These are phyloP conservation scores for Ramazzottius varieornatus DNA, from an alignment of 2,888 invertebrate genomes.

Conservation along the genomic window DNA sequence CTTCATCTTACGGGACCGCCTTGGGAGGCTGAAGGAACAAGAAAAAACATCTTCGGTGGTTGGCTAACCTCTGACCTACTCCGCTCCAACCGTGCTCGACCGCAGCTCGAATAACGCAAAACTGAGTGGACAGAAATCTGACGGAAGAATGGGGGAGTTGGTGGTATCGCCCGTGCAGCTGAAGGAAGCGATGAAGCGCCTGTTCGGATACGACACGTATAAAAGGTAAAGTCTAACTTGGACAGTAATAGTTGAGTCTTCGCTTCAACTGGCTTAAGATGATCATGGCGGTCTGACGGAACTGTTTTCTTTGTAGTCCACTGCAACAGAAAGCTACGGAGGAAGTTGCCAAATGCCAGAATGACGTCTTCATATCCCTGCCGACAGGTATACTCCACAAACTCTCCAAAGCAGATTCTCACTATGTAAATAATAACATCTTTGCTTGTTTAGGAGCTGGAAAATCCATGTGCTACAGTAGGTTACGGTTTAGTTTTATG, in stretches of 20 bases:
- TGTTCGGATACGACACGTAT: neutral
- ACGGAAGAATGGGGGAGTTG: neutral
- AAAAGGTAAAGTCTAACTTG: neutral
- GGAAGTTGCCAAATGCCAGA: conserved; percentile 20
- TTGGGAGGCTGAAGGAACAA: no score
- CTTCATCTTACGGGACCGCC: no score
- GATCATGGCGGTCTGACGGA: no score
- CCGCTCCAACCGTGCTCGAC: no score
- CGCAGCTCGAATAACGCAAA: no score
- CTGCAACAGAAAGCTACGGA: neutral
- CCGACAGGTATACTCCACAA: conserved; percentile 48
- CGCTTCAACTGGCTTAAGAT: neutral
- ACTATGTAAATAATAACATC: neutral
- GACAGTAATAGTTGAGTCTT: neutral
- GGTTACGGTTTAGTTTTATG: neutral
- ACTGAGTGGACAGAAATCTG: no score
- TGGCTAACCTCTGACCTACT: no score
- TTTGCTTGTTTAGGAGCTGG: conserved; percentile 32
- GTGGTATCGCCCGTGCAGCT: neutral
- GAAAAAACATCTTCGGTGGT: no score
- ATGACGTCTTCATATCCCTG: conserved; percentile 86
- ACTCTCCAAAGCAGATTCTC: no score
- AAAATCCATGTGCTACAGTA: conserved; percentile 65
- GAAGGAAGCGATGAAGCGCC: neutral
- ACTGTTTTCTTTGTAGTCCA: neutral